phyloP scores from a whole-genome alignment of 2,888 invertebrate species.

The Linnaemya vulpina region DNA sequence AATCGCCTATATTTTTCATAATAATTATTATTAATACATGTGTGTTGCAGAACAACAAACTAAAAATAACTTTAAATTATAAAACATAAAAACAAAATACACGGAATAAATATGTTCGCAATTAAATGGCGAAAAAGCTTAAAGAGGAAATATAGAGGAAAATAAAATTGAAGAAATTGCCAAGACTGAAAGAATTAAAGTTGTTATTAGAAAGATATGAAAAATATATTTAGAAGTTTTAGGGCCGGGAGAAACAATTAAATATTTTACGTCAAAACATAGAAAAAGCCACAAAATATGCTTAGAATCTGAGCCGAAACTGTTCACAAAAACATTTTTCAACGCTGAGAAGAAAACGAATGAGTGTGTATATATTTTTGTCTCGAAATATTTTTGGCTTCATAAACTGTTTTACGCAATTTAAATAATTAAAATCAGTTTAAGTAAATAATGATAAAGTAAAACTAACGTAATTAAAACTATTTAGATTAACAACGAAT shows the following conservation, averaged over 20 bases:
- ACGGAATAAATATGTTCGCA: background rate
- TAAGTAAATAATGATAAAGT: no score
- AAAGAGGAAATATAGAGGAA: background rate
- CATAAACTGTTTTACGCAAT: no score
- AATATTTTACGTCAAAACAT: background rate
- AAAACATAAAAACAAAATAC: slow-evolving; percentile 15
- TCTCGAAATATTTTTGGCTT: no score
- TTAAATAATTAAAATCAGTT: no score
- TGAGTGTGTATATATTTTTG: no score
- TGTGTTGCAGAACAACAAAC: slow-evolving; percentile 44
- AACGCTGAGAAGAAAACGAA: no score
- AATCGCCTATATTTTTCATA: slow-evolving; percentile 37
- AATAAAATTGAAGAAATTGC: background rate
- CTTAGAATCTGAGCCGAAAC: background rate
- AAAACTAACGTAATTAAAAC: no score
- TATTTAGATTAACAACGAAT: no score
- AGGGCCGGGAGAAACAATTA: background rate
- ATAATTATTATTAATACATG: background rate
- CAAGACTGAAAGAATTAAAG: background rate
- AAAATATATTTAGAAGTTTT: background rate
- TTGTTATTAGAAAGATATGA: background rate
- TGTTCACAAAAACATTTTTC: no score
- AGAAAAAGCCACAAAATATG: background rate
- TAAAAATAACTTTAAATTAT: slow-evolving; percentile 56
- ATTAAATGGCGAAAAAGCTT: background rate